These are phyloP conservation scores for Pterocles burchelli DNA, from an alignment of 2,113 vertebrate species.

Conservation along the genomic window DNA sequence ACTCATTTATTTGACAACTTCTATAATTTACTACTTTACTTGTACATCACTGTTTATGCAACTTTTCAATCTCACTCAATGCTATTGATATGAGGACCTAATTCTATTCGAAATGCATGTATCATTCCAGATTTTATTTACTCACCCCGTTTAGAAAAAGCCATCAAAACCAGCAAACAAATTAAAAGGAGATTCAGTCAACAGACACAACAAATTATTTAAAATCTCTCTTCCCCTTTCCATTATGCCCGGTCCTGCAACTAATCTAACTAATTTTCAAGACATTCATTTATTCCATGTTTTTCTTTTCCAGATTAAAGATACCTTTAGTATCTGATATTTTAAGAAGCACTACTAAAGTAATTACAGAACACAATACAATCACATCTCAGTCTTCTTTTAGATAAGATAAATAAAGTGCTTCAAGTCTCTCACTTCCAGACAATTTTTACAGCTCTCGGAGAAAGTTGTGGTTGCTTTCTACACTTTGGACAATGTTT, in stretches of 20 bases:
- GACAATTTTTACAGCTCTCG: neutral
- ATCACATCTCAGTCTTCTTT: neutral
- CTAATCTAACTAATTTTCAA: neutral
- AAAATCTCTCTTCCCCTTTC: neutral
- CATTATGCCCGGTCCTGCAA: neutral
- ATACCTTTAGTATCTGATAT: neutral
- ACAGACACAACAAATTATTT: neutral
- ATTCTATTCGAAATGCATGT: neutral
- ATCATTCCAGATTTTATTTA: neutral
- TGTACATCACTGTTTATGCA: neutral
- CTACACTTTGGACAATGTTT: neutral
- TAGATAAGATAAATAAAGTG: neutral
- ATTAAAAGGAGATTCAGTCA: neutral
- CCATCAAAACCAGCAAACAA: neutral
- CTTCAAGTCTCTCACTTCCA: neutral
- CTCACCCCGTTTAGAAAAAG: accelerated
- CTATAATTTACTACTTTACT: neutral
- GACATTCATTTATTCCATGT: neutral
- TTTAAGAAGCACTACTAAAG: neutral
- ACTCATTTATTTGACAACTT: neutral
- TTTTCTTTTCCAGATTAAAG: neutral
- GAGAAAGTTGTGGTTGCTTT: neutral
- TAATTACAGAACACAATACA: neutral
- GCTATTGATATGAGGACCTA: neutral
- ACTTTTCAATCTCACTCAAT: neutral